Evolutionary conservation across 2,888 invertebrate genomes (phyloP).

Genomic region (Auanema freiburgensis): DNA sequence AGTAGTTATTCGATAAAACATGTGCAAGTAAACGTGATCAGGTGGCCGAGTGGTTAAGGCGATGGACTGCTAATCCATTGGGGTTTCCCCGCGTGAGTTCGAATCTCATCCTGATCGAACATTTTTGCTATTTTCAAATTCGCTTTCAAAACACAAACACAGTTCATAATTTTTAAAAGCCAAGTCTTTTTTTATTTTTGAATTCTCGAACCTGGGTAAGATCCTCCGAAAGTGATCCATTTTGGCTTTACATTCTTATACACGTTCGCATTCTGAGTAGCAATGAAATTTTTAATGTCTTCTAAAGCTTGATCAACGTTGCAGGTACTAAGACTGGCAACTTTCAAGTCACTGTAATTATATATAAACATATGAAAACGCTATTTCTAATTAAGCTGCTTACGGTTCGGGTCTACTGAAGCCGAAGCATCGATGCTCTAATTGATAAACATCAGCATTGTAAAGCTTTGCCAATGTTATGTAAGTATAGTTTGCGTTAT

Average conservation of each 20-base stretch:
- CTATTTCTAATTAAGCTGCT: not conserved
- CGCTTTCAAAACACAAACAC: too few species aligned
- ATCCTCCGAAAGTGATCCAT: conserved; percentile 95
- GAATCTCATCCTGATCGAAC: conserved; percentile 52
- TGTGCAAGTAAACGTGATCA: conserved; percentile 2
- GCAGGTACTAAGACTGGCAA: conserved; percentile 79
- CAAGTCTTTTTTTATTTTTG: too few species aligned
- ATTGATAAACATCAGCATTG: conserved; percentile 49
- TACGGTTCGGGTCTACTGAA: conserved; percentile 37
- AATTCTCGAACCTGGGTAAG: conserved; percentile 77
- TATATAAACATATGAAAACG: conserved; percentile 51
- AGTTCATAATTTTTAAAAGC: too few species aligned
- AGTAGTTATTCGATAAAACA: too few species aligned
- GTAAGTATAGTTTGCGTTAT: conserved; percentile 29
- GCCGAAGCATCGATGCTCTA: conserved; percentile 59
- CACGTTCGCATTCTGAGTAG: conserved; percentile 73
- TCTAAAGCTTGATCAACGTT: conserved; percentile 73
- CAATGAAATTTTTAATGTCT: conserved; percentile 85
- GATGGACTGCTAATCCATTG: conserved; percentile 55
- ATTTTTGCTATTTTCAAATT: too few species aligned
- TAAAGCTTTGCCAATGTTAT: conserved; percentile 43
- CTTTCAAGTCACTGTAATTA: conserved; percentile 78
- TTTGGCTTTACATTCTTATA: conserved; percentile 67
- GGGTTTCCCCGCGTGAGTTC: conserved; percentile 64
- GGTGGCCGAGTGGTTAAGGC: conserved; percentile 21